Conservation (phyloP, 2,113 vertebrate species). For the Antechinus stuartii region DNA sequence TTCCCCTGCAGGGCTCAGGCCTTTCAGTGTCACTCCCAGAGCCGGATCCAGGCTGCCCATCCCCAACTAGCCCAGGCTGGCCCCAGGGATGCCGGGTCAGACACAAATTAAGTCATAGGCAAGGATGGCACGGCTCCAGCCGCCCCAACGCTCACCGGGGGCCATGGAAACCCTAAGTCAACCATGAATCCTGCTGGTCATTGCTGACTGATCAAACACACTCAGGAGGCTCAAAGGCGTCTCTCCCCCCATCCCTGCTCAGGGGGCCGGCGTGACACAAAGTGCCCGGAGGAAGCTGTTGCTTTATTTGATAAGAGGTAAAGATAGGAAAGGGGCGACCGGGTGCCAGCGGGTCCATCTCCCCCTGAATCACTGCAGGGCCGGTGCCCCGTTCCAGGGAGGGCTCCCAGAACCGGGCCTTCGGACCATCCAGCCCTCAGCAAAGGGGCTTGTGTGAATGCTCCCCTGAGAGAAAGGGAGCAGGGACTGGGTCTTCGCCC, state of each 20-base stretch:
- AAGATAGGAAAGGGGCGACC: neutral
- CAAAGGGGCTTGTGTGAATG: neutral
- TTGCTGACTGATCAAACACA: neutral
- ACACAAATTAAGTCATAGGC: neutral
- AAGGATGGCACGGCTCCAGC: rapidly evolving
- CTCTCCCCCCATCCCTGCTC: neutral
- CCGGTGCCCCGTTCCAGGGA: neutral
- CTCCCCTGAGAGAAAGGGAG: neutral
- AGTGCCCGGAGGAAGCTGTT: neutral
- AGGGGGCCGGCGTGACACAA: rapidly evolving
- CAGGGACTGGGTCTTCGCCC: rapidly evolving
- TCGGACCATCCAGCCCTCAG: too few relatives aligned
- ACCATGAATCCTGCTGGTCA: neutral
- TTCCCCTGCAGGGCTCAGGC: neutral
- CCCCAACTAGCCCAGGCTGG: neutral
- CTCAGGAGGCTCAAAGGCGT: neutral
- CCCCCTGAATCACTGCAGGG: neutral
- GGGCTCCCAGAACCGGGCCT: neutral
- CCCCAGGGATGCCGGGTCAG: neutral
- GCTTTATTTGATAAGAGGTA: neutral
- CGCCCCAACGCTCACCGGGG: neutral
- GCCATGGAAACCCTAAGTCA: neutral
- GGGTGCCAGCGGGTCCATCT: neutral
- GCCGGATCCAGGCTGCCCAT: too few relatives aligned
- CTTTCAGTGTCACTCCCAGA: too few relatives aligned